Base-by-base conservation (phyloP, 2,888 invertebrate genomes). In the Drosophila imparisetae region DNA sequence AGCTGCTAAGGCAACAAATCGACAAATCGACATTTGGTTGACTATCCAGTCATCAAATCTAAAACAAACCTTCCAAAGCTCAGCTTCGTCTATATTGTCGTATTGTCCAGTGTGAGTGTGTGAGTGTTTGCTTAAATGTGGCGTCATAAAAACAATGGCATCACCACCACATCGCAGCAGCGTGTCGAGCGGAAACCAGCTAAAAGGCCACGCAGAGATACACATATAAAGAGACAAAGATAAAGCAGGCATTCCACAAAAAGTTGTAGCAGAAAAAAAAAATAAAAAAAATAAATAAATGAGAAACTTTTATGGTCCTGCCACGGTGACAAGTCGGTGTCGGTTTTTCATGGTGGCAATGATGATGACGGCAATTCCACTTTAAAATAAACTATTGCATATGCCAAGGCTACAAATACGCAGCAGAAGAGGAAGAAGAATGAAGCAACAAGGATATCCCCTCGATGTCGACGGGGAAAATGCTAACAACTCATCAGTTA, bases 141-240 rank as follows among this genome's bases (percentile, higher is more conserved):
- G 78, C 83, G 86, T 75, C 86, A 83, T 86, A 88, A 83, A 88
- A 72, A 75, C 75, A 78, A 80, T 78, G 81, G 66, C 75, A 80
- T 75, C 27, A 54, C 27, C 74, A 81, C 59, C 79, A 66, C 71
- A 64, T 52, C 67, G 57, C 53, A 66, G 64, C 78, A 73, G 66
- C 75, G 78, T 70, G 72, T 83, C 72, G 69, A 80, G 45, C 86
- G 83, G 88, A 83, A 83, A 88, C 69, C 70, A 83, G 81, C 86
- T 89, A 81, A 84, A 86, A 89, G 89, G 83, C 84, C 86, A 89
- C 77, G 34, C 66, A 42, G 61, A 66, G 30, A 62, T 21, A 32
- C 30, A 53, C 5, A 57, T 50, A 34, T n/a, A 50, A 18, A 34
- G 27, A 29, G 68, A 58, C 21, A 48, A 40, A 21, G 67, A 55